Base-by-base conservation (phyloP, 2,797 vertebrate species). In the Sorex maritimensis region DNA sequence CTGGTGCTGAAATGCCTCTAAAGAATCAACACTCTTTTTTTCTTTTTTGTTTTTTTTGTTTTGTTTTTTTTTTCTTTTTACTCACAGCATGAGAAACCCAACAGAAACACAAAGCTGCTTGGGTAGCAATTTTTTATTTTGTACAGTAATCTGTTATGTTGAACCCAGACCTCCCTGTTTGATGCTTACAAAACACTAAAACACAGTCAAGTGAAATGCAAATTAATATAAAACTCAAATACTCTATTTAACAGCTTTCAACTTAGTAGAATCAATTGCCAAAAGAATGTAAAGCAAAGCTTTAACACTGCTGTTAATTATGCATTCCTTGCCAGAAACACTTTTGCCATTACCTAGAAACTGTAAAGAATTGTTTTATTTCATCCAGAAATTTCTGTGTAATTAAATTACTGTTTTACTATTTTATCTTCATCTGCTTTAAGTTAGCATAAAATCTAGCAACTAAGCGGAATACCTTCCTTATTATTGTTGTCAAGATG, bases 361-460 rank as follows among this genome's bases (percentile, higher is more conserved):
- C 71, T 86, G 67, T 95, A 90, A 96, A 94, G 94, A 93, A 14
- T 96, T 96, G 38, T 41, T 97, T 96, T 91, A 86, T 95, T 97
- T 95, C 17, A 88, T 21, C 86, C 26, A 93, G 49, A 96, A 96
- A 97, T 28, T n/a, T 94, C 49, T 96, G 44, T 75, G 80, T 96
- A 95, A 95, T 95, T 74, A 97, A 97, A 96, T 96, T 15, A 91
- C 13, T 96, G 94, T 90, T 96, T 95, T 96, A 96, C 95, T 81
- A 44, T 65, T 93, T 95, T 94, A 93, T 77, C 17, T 30, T 96
- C 88, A 95, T 86, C 24, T 84, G 11, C 86, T 21, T 89, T 69
- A 49, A 30, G 19, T 69, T 96, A 82, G 84, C 77, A 96, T 86
- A 87, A 95, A 96, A 96, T 91, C 52, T 94, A 65, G 13, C 65